A percentile compares a stretch with the other conserved stretches of the same genome.
These are phyloP conservation scores for Strigamia maritima DNA, from an alignment of 2,888 invertebrate genomes.

Conservation along the genomic window DNA sequence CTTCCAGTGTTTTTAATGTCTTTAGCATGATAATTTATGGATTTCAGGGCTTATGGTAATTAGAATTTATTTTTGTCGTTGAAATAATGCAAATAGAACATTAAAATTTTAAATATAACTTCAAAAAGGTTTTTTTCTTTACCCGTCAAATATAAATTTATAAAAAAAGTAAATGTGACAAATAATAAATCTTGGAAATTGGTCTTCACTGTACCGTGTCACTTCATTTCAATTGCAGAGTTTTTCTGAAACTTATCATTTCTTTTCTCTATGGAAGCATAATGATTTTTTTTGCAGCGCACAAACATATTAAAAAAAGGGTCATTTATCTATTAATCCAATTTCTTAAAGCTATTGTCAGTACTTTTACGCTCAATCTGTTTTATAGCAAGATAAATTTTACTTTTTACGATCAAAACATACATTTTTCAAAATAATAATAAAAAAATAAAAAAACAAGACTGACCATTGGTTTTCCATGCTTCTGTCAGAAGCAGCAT, in stretches of 20 bases:
- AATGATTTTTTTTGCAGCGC: background rate
- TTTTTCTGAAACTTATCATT: background rate
- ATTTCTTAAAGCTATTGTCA: slow-evolving; percentile 21
- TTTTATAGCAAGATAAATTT: slow-evolving; percentile 15
- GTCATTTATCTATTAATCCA: slow-evolving; percentile 32
- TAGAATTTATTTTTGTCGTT: background rate
- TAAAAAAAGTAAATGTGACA: background rate
- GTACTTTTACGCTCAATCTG: slow-evolving; percentile 25
- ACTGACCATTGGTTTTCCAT: slow-evolving; percentile 70
- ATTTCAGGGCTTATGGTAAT: background rate
- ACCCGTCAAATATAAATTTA: background rate
- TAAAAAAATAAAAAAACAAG: background rate
- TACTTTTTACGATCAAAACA: slow-evolving; percentile 7
- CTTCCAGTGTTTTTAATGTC: background rate
- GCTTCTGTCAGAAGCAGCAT: slow-evolving; percentile 72
- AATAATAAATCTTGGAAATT: background rate
- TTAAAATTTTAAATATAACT: background rate
- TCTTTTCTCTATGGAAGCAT: background rate
- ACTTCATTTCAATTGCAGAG: background rate
- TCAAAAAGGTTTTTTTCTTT: background rate
- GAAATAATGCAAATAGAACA: background rate
- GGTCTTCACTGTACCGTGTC: background rate
- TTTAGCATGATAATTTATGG: background rate
- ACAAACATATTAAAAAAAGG: slow-evolving; percentile 17
- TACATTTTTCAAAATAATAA: background rate